A percentile compares a stretch with the other conserved stretches of the same genome.
Conservation (phyloP, 1,140 invertebrate species). For the Bacillus rossius region DNA sequence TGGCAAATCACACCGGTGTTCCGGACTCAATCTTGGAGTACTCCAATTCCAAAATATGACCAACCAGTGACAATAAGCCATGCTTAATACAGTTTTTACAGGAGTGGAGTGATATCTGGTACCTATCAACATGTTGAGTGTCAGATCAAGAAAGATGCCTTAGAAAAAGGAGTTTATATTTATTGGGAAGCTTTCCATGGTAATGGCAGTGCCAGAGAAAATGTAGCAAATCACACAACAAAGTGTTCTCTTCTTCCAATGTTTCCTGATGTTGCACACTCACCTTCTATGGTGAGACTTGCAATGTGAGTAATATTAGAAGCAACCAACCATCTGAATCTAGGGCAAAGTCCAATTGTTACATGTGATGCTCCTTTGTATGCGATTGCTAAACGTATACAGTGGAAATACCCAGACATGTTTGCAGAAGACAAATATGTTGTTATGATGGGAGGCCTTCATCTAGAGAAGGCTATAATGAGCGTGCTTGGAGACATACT, state of each 20-base stretch:
- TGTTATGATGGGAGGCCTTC: constrained; percentile 1
- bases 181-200: background rate
- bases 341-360: constrained; percentile 23
- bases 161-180: background rate
- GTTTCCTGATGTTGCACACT: background rate
- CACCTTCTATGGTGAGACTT: background rate
- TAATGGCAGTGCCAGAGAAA: background rate
- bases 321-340: constrained; percentile 16
- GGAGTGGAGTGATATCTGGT: too few relatives aligned
- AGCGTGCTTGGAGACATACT: constrained; percentile 6
- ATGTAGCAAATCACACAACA: background rate
- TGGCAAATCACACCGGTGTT: background rate
- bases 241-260: background rate
- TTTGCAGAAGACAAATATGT: constrained; percentile 6
- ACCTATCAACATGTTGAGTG: too few relatives aligned
- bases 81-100: too few relatives aligned
- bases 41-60: background rate
- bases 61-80: background rate
- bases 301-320: background rate
- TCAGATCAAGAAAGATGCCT: background rate
- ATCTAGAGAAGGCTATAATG: background rate
- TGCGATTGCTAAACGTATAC: constrained; percentile 23
- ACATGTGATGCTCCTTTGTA: constrained; percentile 25
- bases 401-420: constrained; percentile 18
- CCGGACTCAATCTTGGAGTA: background rate